phyloP scores from a whole-genome alignment of 1,140 invertebrate species.

The Rhizoglyphus robini region DNA sequence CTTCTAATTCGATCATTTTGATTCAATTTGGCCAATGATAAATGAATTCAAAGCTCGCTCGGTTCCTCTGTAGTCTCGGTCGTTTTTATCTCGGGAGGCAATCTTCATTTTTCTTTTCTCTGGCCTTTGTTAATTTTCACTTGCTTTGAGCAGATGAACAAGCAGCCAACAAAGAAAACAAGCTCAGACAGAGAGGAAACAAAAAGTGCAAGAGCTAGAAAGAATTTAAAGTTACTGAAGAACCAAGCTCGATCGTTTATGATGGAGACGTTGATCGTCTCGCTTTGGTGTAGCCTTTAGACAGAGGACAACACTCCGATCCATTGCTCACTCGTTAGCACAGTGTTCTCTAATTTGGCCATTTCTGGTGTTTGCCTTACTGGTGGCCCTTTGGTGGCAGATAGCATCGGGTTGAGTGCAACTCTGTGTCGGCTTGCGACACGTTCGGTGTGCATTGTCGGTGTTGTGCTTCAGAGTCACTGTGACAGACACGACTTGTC shows the following conservation, averaged over 20 bases:
- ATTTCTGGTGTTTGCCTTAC: too few relatives aligned
- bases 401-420: too few relatives aligned
- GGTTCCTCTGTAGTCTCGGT: background rate
- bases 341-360: too few relatives aligned
- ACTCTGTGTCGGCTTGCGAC: too few relatives aligned
- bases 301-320: too few relatives aligned
- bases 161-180: background rate
- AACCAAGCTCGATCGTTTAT: background rate
- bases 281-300: too few relatives aligned
- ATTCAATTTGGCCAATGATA: slow-evolving; percentile 13
- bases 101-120: slow-evolving; percentile 3
- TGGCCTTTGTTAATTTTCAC: slow-evolving; percentile 4
- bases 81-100: background rate
- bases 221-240: background rate
- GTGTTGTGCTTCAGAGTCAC: too few relatives aligned
- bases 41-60: slow-evolving; percentile 5
- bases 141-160: background rate
- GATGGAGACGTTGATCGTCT: background rate
- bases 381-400: too few relatives aligned
- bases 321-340: too few relatives aligned
- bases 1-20: slow-evolving; percentile 13
- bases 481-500: too few relatives aligned
- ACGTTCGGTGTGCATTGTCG: too few relatives aligned
- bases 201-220: background rate
- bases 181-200: background rate